These are phyloP conservation scores for Paradisaea rubra DNA, from an alignment of 2,113 vertebrate genomes.

Conservation along the genomic window DNA sequence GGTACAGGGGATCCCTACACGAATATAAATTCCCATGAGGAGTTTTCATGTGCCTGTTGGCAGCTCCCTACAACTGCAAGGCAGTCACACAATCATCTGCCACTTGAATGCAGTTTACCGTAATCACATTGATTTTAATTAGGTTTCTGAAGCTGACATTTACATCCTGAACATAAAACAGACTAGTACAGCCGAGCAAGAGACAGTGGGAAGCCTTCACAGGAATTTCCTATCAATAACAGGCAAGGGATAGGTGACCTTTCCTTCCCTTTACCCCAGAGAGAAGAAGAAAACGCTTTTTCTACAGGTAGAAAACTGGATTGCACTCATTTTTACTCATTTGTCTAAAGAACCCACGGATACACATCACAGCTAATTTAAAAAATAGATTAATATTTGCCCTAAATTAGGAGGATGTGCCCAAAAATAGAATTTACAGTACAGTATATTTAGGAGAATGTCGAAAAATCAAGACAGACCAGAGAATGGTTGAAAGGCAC, in stretches of 20 bases:
- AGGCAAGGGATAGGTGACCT: background rate
- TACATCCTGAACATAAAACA: background rate
- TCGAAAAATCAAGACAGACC: background rate
- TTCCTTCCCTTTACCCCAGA: background rate
- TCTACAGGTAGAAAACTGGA: background rate
- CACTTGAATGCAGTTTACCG: background rate
- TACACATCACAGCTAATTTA: background rate
- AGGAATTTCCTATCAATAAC: background rate
- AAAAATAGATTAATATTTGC: background rate
- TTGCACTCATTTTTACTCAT: background rate
- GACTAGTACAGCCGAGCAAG: background rate
- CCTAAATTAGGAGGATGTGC: background rate
- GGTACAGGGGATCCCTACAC: background rate
- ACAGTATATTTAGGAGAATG: background rate
- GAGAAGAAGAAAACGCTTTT: background rate
- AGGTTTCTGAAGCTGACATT: background rate
- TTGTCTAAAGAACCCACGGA: background rate
- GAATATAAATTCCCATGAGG: background rate
- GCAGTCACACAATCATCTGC: background rate
- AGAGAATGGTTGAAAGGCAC: background rate
- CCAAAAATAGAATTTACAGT: background rate
- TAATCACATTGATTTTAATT: background rate
- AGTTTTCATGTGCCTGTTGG: background rate
- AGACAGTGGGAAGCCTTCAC: background rate
- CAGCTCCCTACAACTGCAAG: background rate